Conservation (phyloP, 2,113 vertebrate genomes). For the Mugil cephalus region DNA sequence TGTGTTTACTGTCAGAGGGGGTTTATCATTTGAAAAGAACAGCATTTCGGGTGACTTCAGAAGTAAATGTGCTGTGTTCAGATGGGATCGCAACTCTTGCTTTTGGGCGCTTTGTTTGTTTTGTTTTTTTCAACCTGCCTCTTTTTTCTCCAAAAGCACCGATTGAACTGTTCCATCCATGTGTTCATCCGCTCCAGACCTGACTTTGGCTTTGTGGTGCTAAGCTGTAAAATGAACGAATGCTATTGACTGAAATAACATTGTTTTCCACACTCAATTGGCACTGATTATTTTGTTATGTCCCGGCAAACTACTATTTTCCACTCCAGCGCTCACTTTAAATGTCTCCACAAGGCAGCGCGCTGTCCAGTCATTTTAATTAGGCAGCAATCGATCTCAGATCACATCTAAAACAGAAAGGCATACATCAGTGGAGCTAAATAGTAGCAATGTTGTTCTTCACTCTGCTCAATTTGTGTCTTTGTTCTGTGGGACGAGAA, state of each 20-base stretch:
- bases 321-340: not conserved
- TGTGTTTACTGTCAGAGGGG: not conserved
- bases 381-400: no score
- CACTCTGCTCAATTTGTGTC: no score
- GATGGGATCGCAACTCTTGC: not conserved
- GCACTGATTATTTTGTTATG: not conserved
- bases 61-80: not conserved
- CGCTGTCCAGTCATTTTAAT: not conserved
- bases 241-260: not conserved
- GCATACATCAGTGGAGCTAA: no score
- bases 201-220: not conserved
- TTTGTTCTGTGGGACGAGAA: no score
- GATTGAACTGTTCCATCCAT: not conserved
- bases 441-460: no score
- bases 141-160: not conserved
- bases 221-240: not conserved
- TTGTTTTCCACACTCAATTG: not conserved
- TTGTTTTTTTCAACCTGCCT: not conserved
- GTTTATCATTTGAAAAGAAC: slow-evolving; percentile 15
- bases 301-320: not conserved
- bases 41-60: not conserved
- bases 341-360: not conserved
- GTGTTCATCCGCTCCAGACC: not conserved
- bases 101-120: not conserved
- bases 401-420: not conserved